Base-by-base conservation (phyloP, 2,888 invertebrate genomes). In the Cosmia trapezina region DNA sequence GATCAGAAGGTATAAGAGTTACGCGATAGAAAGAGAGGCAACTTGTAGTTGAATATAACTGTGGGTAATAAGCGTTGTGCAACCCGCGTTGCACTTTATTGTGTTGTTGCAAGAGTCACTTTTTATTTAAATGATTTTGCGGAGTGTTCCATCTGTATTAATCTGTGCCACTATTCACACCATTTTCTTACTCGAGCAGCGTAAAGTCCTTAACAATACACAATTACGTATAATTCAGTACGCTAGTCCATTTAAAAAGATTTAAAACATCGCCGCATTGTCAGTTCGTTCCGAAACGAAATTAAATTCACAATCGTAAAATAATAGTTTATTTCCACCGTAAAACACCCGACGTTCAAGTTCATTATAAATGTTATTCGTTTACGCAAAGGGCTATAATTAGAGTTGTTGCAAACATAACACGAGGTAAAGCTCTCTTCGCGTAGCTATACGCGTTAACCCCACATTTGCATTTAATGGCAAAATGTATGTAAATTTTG, bases 401-500 rank as follows among this genome's bases (percentile, higher is more conserved):
- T 80, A 83, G 70, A 71, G 51, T 71, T 62, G 68, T 73, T 69
- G 57, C 70, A 78, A 86, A 81, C 73, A 81, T 73, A 76, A 84
- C 76, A 75, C 51, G 43, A 49, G 60, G 65, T 33, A 37, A 68
- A 67, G 53, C 64, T 56, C 64, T 65, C 33, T 72, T 22, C 28
- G 45, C 53, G 53, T 45, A 43, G 47, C 33, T 43, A 63, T 22
- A 59, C 73, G 43, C 62, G 67, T 67, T 76, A 83, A 75, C 74
- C 83, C 76, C 45, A 19, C 70, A 84, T 86, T 86, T 83, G 84
- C 84, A 81, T 86, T 77, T 86, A 83, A 81, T 83, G 76, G 72
- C 73, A 22, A 80, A 83, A 81, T 80, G 17, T 85, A 84, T 85
- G 86, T 76, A 75, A 83, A 86, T 85, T 84, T 66, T 83, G 54